These are phyloP conservation scores for Conger conger DNA, from an alignment of 2,113 vertebrate species.

Conservation along the genomic window DNA sequence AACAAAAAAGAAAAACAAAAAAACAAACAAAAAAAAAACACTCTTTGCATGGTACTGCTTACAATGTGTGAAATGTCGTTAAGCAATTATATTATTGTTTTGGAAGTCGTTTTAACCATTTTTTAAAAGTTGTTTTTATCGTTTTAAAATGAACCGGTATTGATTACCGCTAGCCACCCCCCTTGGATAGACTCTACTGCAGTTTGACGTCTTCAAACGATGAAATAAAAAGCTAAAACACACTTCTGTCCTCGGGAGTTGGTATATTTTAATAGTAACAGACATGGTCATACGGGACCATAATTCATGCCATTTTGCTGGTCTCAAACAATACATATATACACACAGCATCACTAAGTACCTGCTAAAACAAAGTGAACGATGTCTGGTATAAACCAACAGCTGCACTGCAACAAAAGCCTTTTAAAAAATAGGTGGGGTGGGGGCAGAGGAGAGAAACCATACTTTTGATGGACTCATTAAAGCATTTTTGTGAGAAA, in stretches of 20 bases:
- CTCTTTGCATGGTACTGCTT: conserved; percentile 83
- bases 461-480: conserved; percentile 80
- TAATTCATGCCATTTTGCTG: conserved; percentile 91
- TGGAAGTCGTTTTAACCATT: conserved; percentile 78
- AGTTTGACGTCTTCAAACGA: conserved; percentile 73
- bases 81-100: conserved; percentile 76
- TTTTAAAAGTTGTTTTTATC: too few relatives aligned
- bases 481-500: conserved; percentile 85
- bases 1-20: conserved; percentile 49
- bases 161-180: conserved; percentile 44
- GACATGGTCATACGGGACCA: conserved; percentile 72
- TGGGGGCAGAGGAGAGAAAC: conserved; percentile 72
- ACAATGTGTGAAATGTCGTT: conserved; percentile 90
- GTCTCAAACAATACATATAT: conserved; percentile 87
- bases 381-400: conserved; percentile 74
- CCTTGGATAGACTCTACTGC: conserved; percentile 70
- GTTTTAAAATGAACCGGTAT: conserved; percentile 58
- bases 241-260: conserved; percentile 82
- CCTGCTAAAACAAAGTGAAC: conserved; percentile 97
- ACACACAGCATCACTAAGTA: conserved; percentile 98
- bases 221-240: conserved; percentile 74
- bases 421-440: conserved; percentile 63
- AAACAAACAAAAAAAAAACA: conserved; percentile 62
- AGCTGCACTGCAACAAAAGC: conserved; percentile 40
- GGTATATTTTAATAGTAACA: conserved; percentile 90